phyloP scores from a whole-genome alignment of 2,113 vertebrate species.

The Brachypteracias leptosomus region DNA sequence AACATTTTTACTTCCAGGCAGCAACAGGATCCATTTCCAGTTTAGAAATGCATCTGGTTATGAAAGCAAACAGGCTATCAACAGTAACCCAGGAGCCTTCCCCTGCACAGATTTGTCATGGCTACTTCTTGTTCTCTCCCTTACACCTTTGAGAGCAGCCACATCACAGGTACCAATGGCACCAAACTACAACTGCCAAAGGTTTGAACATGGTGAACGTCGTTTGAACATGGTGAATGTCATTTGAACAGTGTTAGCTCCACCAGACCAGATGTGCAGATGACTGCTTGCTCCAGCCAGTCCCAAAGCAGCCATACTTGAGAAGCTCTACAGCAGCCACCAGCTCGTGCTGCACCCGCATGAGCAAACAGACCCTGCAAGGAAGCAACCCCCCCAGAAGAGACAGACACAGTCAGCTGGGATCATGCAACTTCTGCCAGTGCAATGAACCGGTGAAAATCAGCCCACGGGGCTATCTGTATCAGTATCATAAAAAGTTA shows the following conservation, averaged over 20 bases:
- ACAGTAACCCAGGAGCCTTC: background rate
- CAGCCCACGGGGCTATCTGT: background rate
- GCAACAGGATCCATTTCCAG: background rate
- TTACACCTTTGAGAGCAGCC: background rate
- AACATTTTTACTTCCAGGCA: background rate
- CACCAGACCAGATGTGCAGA: background rate
- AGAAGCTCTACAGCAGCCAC: background rate
- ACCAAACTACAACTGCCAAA: background rate
- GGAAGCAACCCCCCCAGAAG: background rate
- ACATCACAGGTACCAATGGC: background rate
- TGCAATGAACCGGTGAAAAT: background rate
- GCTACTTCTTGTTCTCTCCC: background rate
- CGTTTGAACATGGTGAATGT: background rate
- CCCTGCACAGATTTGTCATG: background rate
- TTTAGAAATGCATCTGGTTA: background rate
- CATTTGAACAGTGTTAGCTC: background rate
- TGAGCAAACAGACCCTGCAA: background rate
- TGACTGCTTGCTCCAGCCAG: background rate
- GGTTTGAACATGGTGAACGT: background rate
- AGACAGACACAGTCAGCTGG: background rate
- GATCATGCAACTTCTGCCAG: background rate
- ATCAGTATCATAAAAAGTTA: background rate
- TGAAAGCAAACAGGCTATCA: background rate
- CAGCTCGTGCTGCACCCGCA: accelerated
- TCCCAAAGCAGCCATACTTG: background rate